Evolutionary conservation across 2,888 invertebrate species (phyloP), one percentile per base, ranked within the genome.

Genomic region (Acronicta psi): DNA sequence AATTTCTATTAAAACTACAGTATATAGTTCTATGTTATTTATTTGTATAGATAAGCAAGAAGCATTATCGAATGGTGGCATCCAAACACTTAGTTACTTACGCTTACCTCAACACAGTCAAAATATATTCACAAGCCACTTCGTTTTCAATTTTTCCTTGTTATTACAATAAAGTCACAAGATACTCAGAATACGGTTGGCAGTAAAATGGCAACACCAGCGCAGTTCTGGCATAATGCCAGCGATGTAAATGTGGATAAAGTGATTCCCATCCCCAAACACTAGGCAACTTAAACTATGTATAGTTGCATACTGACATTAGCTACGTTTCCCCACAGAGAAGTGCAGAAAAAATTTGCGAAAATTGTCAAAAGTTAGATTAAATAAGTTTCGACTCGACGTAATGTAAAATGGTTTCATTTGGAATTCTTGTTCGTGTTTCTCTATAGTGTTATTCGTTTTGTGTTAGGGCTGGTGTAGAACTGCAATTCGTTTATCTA

Each of bases 311-410:
- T 76, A 75, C 72, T 77, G 80, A 77, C 73, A 77, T 80, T 81
- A 79, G 75, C 78, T 51, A 58, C 65, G 51, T 51, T 41, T 34
- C 58, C 50, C 47, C 40, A 56, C 44, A 63, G 54, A 51, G 53
- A 58, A 55, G 44, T 58, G 31, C 38, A 46, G 47, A 64, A 62
- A 69, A 84, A 86, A 85, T 83, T 75, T 60, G 73, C 64, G 75
- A 73, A 82, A 80, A 87, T 82, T 79, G 79, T 77, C 81, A 80
- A 85, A 89, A 89, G 86, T 89, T 89, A 87, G 83, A 89, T 88
- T 88, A 86, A 85, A 88, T 80, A 85, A 88, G 84, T 88, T 88
- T 74, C 69, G 55, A 60, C 60, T 75, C 71, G 60, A 65, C 72
- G 61, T 67, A 70, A 77, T 76, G 77, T 73, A 79, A 56, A 77